These are phyloP conservation scores for Gastracanthus pulcherrimus DNA, from an alignment of 2,888 invertebrate species.

Conservation along the genomic window DNA sequence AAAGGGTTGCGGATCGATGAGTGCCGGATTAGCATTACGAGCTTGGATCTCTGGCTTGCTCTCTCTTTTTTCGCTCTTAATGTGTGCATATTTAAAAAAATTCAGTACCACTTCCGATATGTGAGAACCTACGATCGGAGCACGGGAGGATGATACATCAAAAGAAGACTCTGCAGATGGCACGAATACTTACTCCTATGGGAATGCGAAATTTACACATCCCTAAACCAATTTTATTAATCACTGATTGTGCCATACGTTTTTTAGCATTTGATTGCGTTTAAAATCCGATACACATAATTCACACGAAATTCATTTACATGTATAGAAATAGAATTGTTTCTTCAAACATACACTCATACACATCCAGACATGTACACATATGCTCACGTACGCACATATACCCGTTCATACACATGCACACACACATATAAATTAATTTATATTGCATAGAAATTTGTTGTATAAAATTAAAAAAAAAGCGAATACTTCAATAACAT, in stretches of 20 bases:
- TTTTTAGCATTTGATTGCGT: neutral
- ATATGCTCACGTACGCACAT: too few relatives aligned
- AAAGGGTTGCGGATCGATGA: conserved; percentile 75
- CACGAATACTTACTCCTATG: conserved; percentile 41
- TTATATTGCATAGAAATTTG: too few relatives aligned
- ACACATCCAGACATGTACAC: too few relatives aligned
- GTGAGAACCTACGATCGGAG: conserved; percentile 53
- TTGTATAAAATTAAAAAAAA: too few relatives aligned
- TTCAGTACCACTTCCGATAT: conserved; percentile 58
- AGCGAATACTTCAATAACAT: too few relatives aligned
- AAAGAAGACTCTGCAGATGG: conserved; percentile 48
- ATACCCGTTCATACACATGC: too few relatives aligned
- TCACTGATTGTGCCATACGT: neutral
- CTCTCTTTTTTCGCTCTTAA: conserved; percentile 54
- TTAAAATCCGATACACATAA: neutral
- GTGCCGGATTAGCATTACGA: conserved; percentile 73
- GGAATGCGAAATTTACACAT: conserved; percentile 48
- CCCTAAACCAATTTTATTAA: conserved; percentile 20
- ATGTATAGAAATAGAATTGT: too few relatives aligned
- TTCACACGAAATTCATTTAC: neutral
- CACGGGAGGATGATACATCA: conserved; percentile 37
- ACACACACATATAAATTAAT: too few relatives aligned
- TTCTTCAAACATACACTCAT: too few relatives aligned
- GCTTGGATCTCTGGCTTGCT: conserved; percentile 56
- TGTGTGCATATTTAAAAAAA: conserved; percentile 62